Percentiles rank a stretch among this genome's conserved stretches.
Conservation (phyloP, 2,888 invertebrate species). For the Volucella inanis region DNA sequence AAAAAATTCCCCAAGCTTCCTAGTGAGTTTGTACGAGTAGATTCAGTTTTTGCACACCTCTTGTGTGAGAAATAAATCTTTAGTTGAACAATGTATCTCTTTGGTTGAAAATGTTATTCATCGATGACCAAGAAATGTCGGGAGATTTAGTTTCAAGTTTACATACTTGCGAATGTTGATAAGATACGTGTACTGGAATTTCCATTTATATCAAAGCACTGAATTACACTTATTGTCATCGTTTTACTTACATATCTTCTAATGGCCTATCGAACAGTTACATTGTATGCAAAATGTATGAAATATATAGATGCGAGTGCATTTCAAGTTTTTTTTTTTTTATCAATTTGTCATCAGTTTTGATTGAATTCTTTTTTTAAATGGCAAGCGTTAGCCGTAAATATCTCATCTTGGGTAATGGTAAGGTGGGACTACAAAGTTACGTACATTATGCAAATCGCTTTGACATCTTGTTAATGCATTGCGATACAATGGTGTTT, state of each 20-base stretch:
- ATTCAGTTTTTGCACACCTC: conserved; percentile 3
- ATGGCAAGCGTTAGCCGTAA: background rate
- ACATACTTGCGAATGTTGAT: background rate
- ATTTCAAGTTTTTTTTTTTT: background rate
- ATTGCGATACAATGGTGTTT: background rate
- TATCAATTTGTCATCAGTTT: conserved; percentile 1
- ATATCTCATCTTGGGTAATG: background rate
- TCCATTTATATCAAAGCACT: too few species aligned
- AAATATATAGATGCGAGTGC: too few species aligned
- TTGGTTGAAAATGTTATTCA: background rate
- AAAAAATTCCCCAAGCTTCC: conserved; percentile 2
- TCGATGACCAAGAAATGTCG: background rate
- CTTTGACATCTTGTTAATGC: background rate
- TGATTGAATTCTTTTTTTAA: conserved; percentile 21
- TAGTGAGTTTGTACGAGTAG: conserved; percentile 3
- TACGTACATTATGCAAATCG: conserved; percentile 32
- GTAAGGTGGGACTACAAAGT: background rate
- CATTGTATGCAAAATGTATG: conserved; percentile 10
- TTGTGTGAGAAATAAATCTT: conserved; percentile 9
- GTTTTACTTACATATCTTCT: too few species aligned
- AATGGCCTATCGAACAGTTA: background rate
- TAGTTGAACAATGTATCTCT: background rate
- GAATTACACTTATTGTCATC: too few species aligned
- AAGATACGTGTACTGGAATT: background rate
- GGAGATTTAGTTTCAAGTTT: background rate